Percentiles rank a stretch among this genome's conserved stretches.
phyloP scores from a whole-genome alignment of 2,797 vertebrate species.

The Cirrhinus mrigala region DNA sequence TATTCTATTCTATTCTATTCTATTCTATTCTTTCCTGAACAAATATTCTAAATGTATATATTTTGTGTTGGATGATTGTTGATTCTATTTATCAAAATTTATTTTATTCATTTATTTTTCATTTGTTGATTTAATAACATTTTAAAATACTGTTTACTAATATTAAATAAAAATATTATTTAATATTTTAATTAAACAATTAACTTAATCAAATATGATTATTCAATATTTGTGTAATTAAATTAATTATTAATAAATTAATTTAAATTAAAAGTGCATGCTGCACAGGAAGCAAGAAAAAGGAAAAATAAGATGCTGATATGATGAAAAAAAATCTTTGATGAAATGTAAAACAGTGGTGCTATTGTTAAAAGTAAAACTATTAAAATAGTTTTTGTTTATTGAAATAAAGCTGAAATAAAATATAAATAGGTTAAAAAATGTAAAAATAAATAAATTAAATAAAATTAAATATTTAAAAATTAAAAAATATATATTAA shows the following conservation, averaged over 20 bases:
- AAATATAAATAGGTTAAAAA: neutral
- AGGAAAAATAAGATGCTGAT: neutral
- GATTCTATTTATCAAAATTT: neutral
- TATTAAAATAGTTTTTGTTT: neutral
- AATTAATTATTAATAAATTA: neutral
- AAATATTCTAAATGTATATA: neutral
- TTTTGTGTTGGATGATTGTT: neutral
- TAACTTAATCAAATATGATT: too few relatives aligned
- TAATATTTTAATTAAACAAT: neutral
- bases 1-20: too few relatives aligned
- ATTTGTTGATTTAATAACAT: neutral
- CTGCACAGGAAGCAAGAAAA: neutral
- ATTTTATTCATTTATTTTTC: neutral
- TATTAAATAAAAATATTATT: too few relatives aligned
- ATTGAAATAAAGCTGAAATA: neutral
- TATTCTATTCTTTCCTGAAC: neutral
- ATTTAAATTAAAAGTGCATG: neutral
- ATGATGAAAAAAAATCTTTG: neutral
- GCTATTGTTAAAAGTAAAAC: neutral
- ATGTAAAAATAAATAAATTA: neutral
- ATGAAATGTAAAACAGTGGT: neutral
- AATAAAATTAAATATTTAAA: too few relatives aligned
- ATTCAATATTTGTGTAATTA: neutral
- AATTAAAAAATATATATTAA: too few relatives aligned
- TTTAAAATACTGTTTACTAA: neutral